Conservation (phyloP, 1,140 invertebrate genomes). For the Adelges cooleyi region DNA sequence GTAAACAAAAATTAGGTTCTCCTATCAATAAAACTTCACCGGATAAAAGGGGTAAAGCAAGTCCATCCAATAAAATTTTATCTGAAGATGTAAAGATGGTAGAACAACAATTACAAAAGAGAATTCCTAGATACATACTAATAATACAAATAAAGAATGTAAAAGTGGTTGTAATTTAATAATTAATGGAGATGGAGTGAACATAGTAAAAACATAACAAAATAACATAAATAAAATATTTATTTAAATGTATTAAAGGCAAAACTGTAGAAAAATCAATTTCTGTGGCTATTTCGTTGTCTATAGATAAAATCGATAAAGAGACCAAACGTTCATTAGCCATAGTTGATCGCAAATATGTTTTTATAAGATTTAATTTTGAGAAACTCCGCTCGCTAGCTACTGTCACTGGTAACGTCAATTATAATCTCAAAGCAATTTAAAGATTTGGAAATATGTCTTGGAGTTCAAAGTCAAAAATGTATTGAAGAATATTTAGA, state of each 20-base stretch:
- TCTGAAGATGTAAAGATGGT: no score
- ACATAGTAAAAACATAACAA: not conserved
- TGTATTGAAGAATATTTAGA: not conserved
- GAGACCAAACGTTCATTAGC: conserved; percentile 33
- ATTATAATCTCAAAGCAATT: not conserved
- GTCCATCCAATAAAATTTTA: no score
- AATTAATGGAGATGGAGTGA: not conserved
- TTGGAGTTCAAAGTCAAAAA: not conserved
- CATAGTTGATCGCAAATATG: no score
- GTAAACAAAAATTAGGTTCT: no score
- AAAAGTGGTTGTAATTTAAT: no score
- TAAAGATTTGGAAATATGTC: conserved; percentile 5
- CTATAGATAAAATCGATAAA: conserved; percentile 28
- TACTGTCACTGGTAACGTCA: conserved; percentile 33
- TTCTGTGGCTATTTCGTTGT: not conserved
- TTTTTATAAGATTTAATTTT: conserved; percentile 36
- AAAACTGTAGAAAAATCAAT: not conserved
- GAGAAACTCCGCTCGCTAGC: conserved; percentile 35
- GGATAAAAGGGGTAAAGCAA: no score
- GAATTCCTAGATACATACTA: not conserved
- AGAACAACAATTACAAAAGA: no score
- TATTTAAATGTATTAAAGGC: not conserved
- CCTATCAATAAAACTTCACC: no score
- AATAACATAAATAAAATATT: not conserved
- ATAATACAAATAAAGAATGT: not conserved